Evolutionary conservation across 2,797 vertebrate species (phyloP).

Genomic region (Decapterus maruadsi): DNA sequence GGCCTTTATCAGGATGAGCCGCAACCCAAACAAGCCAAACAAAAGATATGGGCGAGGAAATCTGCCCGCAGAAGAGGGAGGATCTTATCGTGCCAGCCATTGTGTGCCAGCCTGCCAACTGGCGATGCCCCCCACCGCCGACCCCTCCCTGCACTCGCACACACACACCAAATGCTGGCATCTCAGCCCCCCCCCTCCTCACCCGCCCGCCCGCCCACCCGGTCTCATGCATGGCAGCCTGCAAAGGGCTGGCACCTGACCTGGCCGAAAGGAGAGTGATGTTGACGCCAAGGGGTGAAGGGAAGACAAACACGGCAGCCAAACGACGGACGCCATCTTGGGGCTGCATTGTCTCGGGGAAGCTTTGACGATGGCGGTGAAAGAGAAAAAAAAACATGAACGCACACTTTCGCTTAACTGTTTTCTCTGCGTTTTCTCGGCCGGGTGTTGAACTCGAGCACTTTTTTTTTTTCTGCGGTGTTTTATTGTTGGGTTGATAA

Average conservation of each 20-base stretch:
- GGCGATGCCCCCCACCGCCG: constrained; percentile 63
- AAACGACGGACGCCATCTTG: constrained; percentile 62
- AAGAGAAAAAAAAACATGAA: neutral
- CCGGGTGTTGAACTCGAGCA: neutral
- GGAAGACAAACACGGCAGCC: constrained; percentile 42
- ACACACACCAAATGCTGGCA: constrained; percentile 61
- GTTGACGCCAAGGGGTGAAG: constrained; percentile 21
- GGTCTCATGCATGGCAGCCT: constrained; percentile 52
- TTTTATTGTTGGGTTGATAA: constrained; percentile 18
- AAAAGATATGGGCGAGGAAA: constrained; percentile 83
- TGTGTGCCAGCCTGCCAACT: constrained; percentile 82
- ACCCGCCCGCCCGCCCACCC: neutral
- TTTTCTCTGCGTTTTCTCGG: neutral
- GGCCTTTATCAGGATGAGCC: constrained; percentile 84
- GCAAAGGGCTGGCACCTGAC: constrained; percentile 69
- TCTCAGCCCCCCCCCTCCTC: constrained; percentile 11
- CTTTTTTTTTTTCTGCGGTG: neutral
- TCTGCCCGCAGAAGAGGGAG: constrained; percentile 75
- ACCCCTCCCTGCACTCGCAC: constrained; percentile 39
- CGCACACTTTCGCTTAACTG: neutral
- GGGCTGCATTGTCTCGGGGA: constrained; percentile 21
- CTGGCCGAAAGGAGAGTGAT: constrained; percentile 52
- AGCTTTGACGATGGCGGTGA: neutral
- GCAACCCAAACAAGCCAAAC: constrained; percentile 85
- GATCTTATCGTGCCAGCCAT: constrained; percentile 81